Evolutionary conservation across 2,113 vertebrate genomes (phyloP).

Genomic region (Tragelaphus imberbis): DNA sequence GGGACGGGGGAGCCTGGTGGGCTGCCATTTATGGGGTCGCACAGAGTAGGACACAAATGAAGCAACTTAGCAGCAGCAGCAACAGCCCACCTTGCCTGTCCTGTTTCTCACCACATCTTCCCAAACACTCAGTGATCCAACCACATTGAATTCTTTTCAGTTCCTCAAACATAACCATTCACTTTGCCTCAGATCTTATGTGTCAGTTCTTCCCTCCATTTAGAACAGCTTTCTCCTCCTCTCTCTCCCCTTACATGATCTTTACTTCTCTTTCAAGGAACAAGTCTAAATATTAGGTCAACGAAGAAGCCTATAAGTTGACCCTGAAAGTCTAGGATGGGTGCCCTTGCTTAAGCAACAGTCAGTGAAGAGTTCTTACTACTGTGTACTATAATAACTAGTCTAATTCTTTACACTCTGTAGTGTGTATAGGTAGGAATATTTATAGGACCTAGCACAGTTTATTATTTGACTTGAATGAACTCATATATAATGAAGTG

Average conservation of each 20-base stretch:
- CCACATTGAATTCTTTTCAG: neutral
- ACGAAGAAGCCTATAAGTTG: neutral
- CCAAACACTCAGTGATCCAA: neutral
- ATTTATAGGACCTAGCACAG: neutral
- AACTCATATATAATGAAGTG: neutral
- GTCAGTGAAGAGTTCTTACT: neutral
- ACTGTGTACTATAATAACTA: neutral
- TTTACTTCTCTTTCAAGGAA: neutral
- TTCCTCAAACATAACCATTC: neutral
- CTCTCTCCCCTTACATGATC: neutral
- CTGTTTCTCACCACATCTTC: neutral
- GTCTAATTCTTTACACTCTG: neutral
- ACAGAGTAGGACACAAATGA: no score
- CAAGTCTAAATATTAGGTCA: neutral
- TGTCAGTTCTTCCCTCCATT: neutral
- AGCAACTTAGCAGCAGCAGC: no score
- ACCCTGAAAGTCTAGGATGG: neutral
- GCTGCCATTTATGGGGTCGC: no score
- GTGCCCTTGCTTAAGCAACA: neutral
- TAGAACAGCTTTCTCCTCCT: neutral
- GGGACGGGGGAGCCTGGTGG: no score
- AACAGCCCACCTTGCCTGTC: neutral
- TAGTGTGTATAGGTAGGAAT: neutral
- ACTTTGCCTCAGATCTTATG: neutral
- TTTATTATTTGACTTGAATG: neutral